Evolutionary conservation across 2,888 invertebrate genomes (phyloP).

Genomic region (Caenorhabditis becei): DNA sequence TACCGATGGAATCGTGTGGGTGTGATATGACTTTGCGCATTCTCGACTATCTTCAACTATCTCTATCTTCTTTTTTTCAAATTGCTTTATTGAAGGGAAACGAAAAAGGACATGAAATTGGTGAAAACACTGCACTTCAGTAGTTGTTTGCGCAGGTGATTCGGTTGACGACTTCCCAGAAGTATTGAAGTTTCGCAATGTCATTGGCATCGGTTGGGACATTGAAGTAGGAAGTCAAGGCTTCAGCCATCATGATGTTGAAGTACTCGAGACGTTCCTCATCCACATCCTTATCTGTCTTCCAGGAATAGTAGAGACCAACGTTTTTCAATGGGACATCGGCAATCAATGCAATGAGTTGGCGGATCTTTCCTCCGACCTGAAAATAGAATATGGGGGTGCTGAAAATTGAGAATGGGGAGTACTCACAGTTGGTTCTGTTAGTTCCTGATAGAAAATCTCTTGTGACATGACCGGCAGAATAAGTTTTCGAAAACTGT

Average conservation of each 20-base stretch:
- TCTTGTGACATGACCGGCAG: neutral
- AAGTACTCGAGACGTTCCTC: neutral
- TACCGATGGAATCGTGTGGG: neutral
- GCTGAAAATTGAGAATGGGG: neutral
- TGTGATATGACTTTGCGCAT: neutral
- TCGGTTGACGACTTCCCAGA: conserved; percentile 9
- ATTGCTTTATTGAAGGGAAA: neutral
- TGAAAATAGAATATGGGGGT: neutral
- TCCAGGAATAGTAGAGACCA: neutral
- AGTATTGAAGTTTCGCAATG: neutral
- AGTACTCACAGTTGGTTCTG: conserved; percentile 7
- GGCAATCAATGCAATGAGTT: conserved; percentile 10
- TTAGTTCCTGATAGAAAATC: neutral
- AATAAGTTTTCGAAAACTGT: neutral
- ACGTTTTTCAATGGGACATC: neutral
- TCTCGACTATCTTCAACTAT: neutral
- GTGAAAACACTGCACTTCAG: neutral
- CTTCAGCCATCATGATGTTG: conserved; percentile 19
- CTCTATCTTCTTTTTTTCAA: neutral
- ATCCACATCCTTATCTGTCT: neutral
- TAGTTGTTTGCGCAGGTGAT: conserved; percentile 7
- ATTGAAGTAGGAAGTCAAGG: conserved; percentile 5
- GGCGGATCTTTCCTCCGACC: conserved; percentile 19
- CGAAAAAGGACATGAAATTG: neutral
- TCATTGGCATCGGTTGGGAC: conserved; percentile 5